Evolutionary conservation across 2,797 vertebrate species (phyloP), one percentile per base, ranked within the genome.

Genomic region (Pitangus sulphuratus): DNA sequence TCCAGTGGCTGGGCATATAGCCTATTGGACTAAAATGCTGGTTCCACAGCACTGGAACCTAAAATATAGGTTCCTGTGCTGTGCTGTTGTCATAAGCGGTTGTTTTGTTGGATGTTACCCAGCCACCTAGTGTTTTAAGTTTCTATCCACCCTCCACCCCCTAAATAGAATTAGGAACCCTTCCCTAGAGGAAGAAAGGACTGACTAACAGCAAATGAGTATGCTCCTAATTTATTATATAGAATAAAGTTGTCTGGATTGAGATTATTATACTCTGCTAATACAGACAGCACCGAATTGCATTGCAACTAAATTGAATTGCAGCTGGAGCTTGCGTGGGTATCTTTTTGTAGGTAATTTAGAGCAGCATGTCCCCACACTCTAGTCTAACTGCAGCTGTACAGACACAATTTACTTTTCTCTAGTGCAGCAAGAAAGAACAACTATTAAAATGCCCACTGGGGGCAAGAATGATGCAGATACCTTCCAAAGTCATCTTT

Each of bases 21-120:
- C 17, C 35, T 64, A 7, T n/a, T 35, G 30, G 0, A 35, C 12
- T 18, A 26, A 53, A 77, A 58, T 42, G 19, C 45, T 65, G 22
- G 61, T n/a, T n/a, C n/a, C n/a, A n/a, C n/a, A n/a, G n/a, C n/a
- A n/a, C n/a, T n/a, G n/a, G n/a, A n/a, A n/a, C n/a, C n/a, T n/a
- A n/a, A n/a, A n/a, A 8, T 1, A 1, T 3, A 8, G 12, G 9
- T 42, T 82, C 11, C n/a, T 80, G 1, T 50, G 30, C 42, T 15
- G 8, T 25, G 12, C 30, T 83, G 2, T 39, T 84, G 22, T 20
- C 26, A 39, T 20, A 30, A 12, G 21, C 54, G 6, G 9, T 42
- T 50, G 13, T 70, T 78, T 37, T 2, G 2, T 16, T 65, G 25
- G 25, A 54, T 7, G 8, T 12, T 31, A 19, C 19, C 15, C 8